Base-by-base conservation (phyloP, 2,113 vertebrate species). In the Tympanuchus pallidicinctus region DNA sequence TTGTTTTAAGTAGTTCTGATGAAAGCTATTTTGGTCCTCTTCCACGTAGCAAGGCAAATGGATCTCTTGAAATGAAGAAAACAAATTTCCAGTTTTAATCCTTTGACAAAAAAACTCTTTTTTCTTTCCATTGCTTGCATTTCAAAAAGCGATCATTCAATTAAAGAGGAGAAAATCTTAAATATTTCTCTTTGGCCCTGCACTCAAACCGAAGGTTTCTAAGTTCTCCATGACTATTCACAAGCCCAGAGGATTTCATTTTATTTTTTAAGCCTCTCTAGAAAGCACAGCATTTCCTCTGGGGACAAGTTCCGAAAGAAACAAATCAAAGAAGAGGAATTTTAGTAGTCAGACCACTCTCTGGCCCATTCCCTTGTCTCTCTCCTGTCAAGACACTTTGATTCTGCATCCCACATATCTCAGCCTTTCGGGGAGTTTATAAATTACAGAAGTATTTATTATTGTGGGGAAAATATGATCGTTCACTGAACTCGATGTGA, bases 361-460 rank as follows among this genome's bases (percentile, higher is more conserved):
- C 76, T 54, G 90, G 69, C 65, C 95, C 91, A 75, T 88, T 94
- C 94, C 80, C 94, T 97, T 94, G 93, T 94, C 93, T 96, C 93
- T 85, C 72, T 83, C 72, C 86, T 93, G 90, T 94, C 95, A 90
- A 78, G 73, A 69, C 86, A 77, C 95, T 95, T 96, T 90, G 65
- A 86, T 91, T 97, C 79, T 86, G 86, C 82, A 90, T 96, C 94
- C 95, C 94, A 95, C 91, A 81, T 94, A 91, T 88, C 91, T 86
- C 85, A 94, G 89, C 65, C 76, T 94, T 94, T 80, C 0, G 4
- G 93, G 85, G 96, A 91, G 91, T 96, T 95, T 96, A 83, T 95
- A 91, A 91, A 96, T 96, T 96, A 69, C 72, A 91, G 76, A 95
- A 92, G 57, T 94, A 97, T 95, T 96, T 96, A 94, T 96, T 95